These are phyloP conservation scores for Cavia porcellus DNA, from an alignment of 2,113 vertebrate genomes.

Conservation along the genomic window DNA sequence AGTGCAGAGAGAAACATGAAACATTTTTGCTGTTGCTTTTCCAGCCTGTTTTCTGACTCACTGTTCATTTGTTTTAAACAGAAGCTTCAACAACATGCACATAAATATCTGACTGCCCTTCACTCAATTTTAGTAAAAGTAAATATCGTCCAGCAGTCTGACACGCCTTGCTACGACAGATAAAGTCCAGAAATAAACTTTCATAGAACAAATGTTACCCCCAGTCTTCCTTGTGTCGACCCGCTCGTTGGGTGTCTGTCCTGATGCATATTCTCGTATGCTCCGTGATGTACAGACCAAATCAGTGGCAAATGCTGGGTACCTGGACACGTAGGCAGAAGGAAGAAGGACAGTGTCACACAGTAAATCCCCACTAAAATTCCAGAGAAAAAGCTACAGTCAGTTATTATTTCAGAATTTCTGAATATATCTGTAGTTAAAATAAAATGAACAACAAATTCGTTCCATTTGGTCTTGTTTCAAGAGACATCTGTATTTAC, in stretches of 20 bases:
- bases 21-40: conserved; percentile 55
- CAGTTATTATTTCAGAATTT: not conserved
- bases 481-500: not conserved
- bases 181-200: conserved; percentile 63
- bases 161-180: conserved; percentile 56
- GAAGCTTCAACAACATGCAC: conserved; percentile 30
- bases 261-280: not conserved
- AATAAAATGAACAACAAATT: not conserved
- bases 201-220: conserved; percentile 51
- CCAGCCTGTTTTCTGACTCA: conserved; percentile 52
- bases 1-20: conserved; percentile 32
- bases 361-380: not conserved
- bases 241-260: not conserved
- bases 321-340: not conserved
- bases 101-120: conserved; percentile 55
- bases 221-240: conserved; percentile 34
- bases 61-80: conserved; percentile 58
- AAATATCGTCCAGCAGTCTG: conserved; percentile 58
- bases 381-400: conserved; percentile 31
- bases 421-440: not conserved
- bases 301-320: not conserved
- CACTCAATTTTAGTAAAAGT: conserved; percentile 73
- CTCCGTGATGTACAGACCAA: not conserved
- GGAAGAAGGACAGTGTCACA: not conserved
- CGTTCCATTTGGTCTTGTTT: not conserved